phyloP scores from a whole-genome alignment of 2,797 vertebrate genomes.

The Astyanax mexicanus region DNA sequence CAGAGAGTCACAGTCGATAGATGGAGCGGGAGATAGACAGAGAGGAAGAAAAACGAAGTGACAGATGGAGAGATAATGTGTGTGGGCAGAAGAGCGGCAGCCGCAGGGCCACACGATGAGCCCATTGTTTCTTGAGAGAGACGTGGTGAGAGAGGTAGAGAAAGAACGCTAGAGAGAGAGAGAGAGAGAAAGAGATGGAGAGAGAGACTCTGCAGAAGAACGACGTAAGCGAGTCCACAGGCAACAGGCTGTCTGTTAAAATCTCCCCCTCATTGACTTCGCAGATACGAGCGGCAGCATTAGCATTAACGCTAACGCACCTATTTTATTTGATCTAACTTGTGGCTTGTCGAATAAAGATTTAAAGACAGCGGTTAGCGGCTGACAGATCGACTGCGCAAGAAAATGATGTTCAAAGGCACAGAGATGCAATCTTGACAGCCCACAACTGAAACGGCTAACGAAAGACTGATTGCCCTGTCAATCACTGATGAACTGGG shows the following conservation, averaged over 20 bases:
- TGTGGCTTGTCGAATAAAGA: conserved; percentile 10
- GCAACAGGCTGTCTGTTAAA: conserved; percentile 22
- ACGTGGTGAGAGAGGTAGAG: conserved; percentile 16
- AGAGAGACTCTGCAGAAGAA: conserved; percentile 19
- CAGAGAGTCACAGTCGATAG: conserved; percentile 52
- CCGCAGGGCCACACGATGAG: conserved; percentile 50
- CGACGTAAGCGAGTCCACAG: conserved; percentile 7
- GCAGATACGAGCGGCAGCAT: conserved; percentile 15
- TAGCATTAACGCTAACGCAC: conserved; percentile 6
- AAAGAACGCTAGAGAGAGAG: background rate
- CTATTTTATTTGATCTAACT: conserved; percentile 35
- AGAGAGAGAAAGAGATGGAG: conserved; percentile 16
- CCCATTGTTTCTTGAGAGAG: conserved; percentile 57
- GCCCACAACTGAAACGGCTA: background rate
- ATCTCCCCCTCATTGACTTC: conserved; percentile 16
- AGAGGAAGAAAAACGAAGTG: conserved; percentile 57
- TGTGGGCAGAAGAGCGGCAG: conserved; percentile 57
- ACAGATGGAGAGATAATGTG: conserved; percentile 62
- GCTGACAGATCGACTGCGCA: background rate
- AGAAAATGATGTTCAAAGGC: conserved; percentile 4
- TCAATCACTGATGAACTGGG: conserved; percentile 20
- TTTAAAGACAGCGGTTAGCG: conserved; percentile 13
- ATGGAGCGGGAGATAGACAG: conserved; percentile 55
- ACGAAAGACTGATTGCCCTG: background rate
- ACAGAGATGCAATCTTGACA: conserved; percentile 27